Conservation (phyloP, 2,113 vertebrate genomes). For the Aptenodytes forsteri region DNA sequence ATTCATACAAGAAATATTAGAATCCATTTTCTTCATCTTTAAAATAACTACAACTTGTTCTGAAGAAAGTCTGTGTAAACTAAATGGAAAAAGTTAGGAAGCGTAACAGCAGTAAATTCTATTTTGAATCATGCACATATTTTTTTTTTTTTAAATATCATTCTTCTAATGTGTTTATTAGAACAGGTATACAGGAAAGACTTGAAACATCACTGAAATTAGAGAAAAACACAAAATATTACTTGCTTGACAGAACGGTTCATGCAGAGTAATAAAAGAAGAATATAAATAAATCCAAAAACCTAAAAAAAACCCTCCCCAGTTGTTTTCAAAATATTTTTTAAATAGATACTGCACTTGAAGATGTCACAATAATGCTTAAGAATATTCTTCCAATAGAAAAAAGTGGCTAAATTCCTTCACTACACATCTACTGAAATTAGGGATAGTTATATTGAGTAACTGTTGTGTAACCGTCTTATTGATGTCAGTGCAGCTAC, state of each 20-base stretch:
- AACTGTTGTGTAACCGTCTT: background rate
- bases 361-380: background rate
- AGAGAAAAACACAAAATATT: background rate
- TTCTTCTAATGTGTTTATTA: background rate
- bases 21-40: background rate
- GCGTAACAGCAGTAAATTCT: background rate
- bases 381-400: background rate
- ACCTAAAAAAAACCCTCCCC: fast-evolving
- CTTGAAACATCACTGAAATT: background rate
- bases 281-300: background rate
- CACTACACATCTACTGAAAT: background rate
- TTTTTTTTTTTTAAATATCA: background rate
- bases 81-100: background rate
- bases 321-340: background rate
- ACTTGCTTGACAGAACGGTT: background rate
- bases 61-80: background rate
- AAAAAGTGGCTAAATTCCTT: background rate
- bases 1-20: background rate
- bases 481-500: background rate
- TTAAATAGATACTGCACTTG: background rate
- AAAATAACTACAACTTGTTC: background rate
- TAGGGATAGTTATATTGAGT: fast-evolving
- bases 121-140: background rate
- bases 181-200: background rate
- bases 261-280: background rate